Base-by-base conservation (phyloP, 2,113 vertebrate genomes). In the Tetraodon nigroviridis region DNA sequence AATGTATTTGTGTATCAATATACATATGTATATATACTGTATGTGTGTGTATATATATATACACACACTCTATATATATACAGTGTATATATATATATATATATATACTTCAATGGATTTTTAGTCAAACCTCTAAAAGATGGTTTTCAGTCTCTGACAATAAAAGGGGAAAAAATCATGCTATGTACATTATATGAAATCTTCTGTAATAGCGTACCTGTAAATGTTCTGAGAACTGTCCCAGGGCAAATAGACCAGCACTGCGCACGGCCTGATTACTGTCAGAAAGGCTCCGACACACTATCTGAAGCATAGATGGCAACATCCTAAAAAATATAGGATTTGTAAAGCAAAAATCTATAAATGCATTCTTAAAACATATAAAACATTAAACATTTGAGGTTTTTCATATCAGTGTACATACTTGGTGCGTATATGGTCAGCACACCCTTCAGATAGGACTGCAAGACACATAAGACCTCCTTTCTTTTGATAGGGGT, bases 161-260 rank as follows among this genome's bases (percentile, higher is more conserved):
- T 10, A 32, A 32, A 32, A 32, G 29, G 29, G 8, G 29, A 45
- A 2, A 37, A 18, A 52, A 40, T 14, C 4, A 5, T 14, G 16
- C 11, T 44, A 17, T 21, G 29, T 59, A 27, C 7, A 6, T 15
- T 44, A 15, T 12, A 3, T 10, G 32, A 37, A 37, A 11, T 37
- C 32, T 37, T 37, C 32, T 37, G 11, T 12, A 12, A 8, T 17
- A 10, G 67, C 65, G 76, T 20, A 94, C 94, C 92, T 95, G 94
- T 37, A 96, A 76, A 73, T 94, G 90, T 73, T 95, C 93, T 1
- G 94, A 94, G 77, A 95, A 96, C 80, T 95, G 93, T 46, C 94
- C 94, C 13, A 96, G 82, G 45, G 94, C 91, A 65, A 94, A 95
- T 1, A 96, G 90, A 0, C 85, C 90, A 0, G 93, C 92, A 14